These are phyloP conservation scores for Myripristis jacobus DNA, from an alignment of 2,797 vertebrate genomes.

Conservation along the genomic window DNA sequence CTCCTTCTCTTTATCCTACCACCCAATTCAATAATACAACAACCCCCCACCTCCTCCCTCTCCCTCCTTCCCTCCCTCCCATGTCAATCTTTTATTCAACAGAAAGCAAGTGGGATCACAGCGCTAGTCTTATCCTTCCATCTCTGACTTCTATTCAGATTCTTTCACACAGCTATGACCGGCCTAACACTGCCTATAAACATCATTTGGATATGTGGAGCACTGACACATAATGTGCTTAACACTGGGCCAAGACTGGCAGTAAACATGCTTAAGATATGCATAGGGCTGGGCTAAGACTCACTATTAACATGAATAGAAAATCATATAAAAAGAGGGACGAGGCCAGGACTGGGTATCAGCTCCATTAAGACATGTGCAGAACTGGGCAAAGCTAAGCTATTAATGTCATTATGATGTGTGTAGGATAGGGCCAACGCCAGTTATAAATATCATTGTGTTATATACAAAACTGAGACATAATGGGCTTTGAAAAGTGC, in stretches of 20 bases:
- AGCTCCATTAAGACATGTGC: neutral
- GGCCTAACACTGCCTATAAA: conserved; percentile 34
- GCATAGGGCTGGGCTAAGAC: conserved; percentile 9
- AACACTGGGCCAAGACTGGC: conserved; percentile 7
- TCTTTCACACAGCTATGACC: conserved; percentile 26
- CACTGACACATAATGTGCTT: neutral
- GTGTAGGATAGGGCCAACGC: too few species aligned
- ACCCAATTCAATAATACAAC: conserved; percentile 63
- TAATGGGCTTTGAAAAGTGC: too few species aligned
- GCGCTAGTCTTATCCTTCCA: conserved; percentile 51
- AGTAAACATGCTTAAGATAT: conserved; percentile 24
- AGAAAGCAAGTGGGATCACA: conserved; percentile 51
- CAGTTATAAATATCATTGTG: neutral
- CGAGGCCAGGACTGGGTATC: neutral
- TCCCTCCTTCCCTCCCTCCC: conserved; percentile 30
- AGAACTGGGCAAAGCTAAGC: neutral
- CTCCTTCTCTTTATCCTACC: conserved; percentile 45
- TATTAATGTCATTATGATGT: neutral
- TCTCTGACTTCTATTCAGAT: conserved; percentile 47
- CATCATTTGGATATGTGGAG: conserved; percentile 16
- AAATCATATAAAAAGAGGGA: neutral
- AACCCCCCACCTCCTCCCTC: neutral
- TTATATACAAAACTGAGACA: neutral
- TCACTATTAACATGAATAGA: conserved; percentile 1
- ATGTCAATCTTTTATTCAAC: conserved; percentile 74